Evolutionary conservation across 2,888 invertebrate genomes (phyloP), one percentile per base, ranked within the genome.

Genomic region (Ethmia dodecea): DNA sequence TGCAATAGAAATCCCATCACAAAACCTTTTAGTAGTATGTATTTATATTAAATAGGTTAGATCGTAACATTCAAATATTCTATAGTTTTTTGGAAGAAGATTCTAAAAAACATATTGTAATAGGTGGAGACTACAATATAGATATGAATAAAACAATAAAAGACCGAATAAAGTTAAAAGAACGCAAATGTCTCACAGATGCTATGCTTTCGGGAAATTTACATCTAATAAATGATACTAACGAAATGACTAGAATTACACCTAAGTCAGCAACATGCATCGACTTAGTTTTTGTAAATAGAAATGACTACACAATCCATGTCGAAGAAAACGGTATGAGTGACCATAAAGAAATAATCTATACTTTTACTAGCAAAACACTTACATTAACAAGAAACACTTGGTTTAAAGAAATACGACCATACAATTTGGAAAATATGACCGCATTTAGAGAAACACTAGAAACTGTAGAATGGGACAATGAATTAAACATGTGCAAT

Each of bases 11-110:
- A 22, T 51, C 13, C 29, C 29, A 4, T 36, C 32, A 9, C 1
- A 13, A 5, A 40, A 45, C 28, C 0, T 43, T 2, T 12, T 51
- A 13, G 5, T 48, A 12, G 37, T 51, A 24, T 28, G 25, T 12
- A n/a, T 47, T 10, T 50, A 50, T n/a, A n/a, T n/a, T n/a, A n/a
- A n/a, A n/a, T 13, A 45, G 48, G 45, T 42, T 40, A 5, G 20
- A 46, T 31, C 39, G 35, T 27, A 40, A 16, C 5, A 38, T 37
- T 11, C 42, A 46, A 16, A 3, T 33, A 13, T 46, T 47, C 13
- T 48, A 37, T 25, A 5, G 8, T 2, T n/a, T 12, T n/a, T 9
- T 43, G n/a, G 31, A 31, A 30, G 32, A 31, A 39, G 29, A 47
- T 30, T 25, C 11, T 6, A 12, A 9, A 0, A 42, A 40, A 29